These are phyloP conservation scores for Enhydra lutris DNA, from an alignment of 2,113 vertebrate species.

Conservation along the genomic window DNA sequence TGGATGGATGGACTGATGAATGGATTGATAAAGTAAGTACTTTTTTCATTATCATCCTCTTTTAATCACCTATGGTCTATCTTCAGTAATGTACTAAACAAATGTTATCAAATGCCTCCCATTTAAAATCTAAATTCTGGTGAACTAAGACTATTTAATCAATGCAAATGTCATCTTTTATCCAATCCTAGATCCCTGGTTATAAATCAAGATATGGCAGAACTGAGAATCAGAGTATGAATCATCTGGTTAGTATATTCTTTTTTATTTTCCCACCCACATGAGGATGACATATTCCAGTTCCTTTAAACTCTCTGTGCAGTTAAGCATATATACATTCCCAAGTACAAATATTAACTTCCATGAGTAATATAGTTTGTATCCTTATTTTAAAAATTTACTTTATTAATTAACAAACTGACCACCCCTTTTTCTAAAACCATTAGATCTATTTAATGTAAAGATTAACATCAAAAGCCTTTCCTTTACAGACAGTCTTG, in stretches of 20 bases:
- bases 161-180: conserved; percentile 37
- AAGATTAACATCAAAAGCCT: neutral
- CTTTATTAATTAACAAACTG: neutral
- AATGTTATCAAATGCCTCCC: neutral
- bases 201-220: neutral
- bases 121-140: neutral
- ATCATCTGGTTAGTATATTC: neutral
- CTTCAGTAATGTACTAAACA: conserved; percentile 48
- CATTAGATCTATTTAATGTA: neutral
- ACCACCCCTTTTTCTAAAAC: neutral
- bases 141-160: conserved; percentile 31
- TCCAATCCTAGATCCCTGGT: neutral
- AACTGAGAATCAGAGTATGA: neutral
- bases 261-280: neutral
- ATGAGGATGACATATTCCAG: neutral
- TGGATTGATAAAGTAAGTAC: neutral
- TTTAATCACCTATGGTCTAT: conserved; percentile 59
- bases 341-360: neutral
- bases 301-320: neutral
- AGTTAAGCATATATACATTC: neutral
- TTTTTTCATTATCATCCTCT: conserved; percentile 24
- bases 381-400: neutral
- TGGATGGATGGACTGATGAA: neutral
- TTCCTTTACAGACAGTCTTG: neutral
- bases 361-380: neutral